phyloP scores from a whole-genome alignment of 1,140 invertebrate species.

The Diorhabda sublineata region DNA sequence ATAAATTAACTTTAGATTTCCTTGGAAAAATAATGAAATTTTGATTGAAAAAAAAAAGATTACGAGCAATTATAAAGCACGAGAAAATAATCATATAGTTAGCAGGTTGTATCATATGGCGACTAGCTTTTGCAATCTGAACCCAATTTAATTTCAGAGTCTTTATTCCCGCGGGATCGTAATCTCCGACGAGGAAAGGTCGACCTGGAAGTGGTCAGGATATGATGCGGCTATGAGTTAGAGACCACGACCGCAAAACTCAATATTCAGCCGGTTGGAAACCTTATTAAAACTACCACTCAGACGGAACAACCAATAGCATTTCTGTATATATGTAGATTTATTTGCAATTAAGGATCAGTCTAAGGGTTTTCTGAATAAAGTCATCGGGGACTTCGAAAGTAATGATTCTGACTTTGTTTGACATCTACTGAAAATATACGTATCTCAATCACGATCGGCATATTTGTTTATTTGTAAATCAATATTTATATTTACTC shows the following conservation, averaged over 20 bases:
- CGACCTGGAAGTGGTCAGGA: constrained; percentile 42
- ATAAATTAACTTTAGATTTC: too few relatives aligned
- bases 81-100: constrained; percentile 12
- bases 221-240: constrained; percentile 37
- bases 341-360: constrained; percentile 20
- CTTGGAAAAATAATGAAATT: background rate
- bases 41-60: background rate
- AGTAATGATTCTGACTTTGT: background rate
- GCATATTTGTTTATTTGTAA: too few relatives aligned
- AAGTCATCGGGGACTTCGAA: background rate
- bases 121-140: constrained; percentile 37
- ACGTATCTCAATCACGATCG: too few relatives aligned
- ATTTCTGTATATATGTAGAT: constrained; percentile 14
- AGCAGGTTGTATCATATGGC: constrained; percentile 11
- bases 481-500: too few relatives aligned
- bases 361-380: background rate
- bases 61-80: constrained; percentile 22
- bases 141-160: constrained; percentile 46
- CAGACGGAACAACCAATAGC: constrained; percentile 35
- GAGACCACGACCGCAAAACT: constrained; percentile 39
- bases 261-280: constrained; percentile 47
- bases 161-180: constrained; percentile 36
- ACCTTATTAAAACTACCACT: constrained; percentile 46
- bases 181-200: constrained; percentile 44
- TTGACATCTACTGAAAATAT: background rate